Base-by-base conservation (phyloP, 2,797 vertebrate genomes). In the Acanthopagrus latus region DNA sequence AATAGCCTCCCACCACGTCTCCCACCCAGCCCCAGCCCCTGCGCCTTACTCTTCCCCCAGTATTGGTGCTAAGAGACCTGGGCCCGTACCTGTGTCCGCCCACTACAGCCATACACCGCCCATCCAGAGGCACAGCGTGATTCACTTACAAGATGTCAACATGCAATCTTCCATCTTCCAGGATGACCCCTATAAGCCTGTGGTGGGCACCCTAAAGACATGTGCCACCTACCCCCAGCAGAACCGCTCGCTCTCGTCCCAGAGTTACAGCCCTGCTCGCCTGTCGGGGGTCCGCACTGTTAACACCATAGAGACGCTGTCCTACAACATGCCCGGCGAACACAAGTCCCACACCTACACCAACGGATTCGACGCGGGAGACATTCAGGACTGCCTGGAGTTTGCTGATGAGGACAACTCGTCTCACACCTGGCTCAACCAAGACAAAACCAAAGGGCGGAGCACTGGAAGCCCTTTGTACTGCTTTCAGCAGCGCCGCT, bases 181-280 rank as follows among this genome's bases (percentile, higher is more conserved):
- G 91, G 96, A 97, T 33, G 96, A 98, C 64, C 92, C 94, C 77
- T 98, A 97, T 86, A 97, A 96, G 89, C 96, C 97, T 2, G 85
- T 94, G 69, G 96, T 99, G 47, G 97, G 98, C 84, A 96, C 95
- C 27, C 94, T 99, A 71, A 98, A 98, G 85, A 98, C 97, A 3
- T 99, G 98, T 52, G 98, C 98, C 94, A 99, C 98, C 4, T 99
- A 99, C 87, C 98, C 98, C 18, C 98, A 99, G 83, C 98, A 99
- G 93, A 99, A 98, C 94, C 96, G 97, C 60, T 97, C 98, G 0
- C 95, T 99, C 94, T 99, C 97, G 7, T 99, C 98, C 25, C 98
- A 99, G 87, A 98, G 96, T 90, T 99, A 99, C 89, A 98, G 97
- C 93, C 98, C 98, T 0, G 97, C 97, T 14, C 97, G 97, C 51